These are phyloP conservation scores for Drosophila incognita DNA, from an alignment of 2,888 invertebrate genomes.

Conservation along the genomic window DNA sequence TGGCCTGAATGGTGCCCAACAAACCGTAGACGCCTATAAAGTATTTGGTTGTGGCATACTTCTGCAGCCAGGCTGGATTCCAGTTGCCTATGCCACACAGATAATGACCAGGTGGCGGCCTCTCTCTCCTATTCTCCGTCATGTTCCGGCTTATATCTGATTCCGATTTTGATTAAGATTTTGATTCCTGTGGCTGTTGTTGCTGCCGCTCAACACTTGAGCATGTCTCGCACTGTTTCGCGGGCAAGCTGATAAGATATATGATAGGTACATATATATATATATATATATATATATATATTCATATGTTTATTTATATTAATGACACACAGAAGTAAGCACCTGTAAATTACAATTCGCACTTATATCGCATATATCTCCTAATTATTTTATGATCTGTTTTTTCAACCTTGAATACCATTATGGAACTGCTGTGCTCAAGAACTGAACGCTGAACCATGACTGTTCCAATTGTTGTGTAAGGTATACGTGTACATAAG, in stretches of 20 bases:
- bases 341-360: neutral
- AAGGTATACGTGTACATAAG: neutral
- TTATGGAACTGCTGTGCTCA: neutral
- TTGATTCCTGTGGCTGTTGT: neutral
- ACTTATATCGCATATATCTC: neutral
- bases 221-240: slow-evolving; percentile 30
- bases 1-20: slow-evolving; percentile 88
- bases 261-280: neutral
- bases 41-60: slow-evolving; percentile 87
- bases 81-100: slow-evolving; percentile 87
- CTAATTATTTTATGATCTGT: neutral
- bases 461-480: slow-evolving; percentile 36
- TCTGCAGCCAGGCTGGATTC: slow-evolving; percentile 87
- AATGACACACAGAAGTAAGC: slow-evolving; percentile 1
- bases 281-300: slow-evolving; percentile 5
- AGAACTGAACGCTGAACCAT: slow-evolving; percentile 49
- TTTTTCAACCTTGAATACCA: too few relatives aligned
- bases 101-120: slow-evolving; percentile 64
- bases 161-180: neutral
- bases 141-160: slow-evolving; percentile 26
- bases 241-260: slow-evolving; percentile 35
- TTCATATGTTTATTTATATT: slow-evolving; percentile 5
- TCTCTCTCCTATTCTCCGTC: slow-evolving; percentile 56
- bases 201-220: slow-evolving; percentile 33
- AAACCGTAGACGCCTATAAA: slow-evolving; percentile 88